Conservation (phyloP, 2,113 vertebrate genomes). For the Nesogale talazaci region DNA sequence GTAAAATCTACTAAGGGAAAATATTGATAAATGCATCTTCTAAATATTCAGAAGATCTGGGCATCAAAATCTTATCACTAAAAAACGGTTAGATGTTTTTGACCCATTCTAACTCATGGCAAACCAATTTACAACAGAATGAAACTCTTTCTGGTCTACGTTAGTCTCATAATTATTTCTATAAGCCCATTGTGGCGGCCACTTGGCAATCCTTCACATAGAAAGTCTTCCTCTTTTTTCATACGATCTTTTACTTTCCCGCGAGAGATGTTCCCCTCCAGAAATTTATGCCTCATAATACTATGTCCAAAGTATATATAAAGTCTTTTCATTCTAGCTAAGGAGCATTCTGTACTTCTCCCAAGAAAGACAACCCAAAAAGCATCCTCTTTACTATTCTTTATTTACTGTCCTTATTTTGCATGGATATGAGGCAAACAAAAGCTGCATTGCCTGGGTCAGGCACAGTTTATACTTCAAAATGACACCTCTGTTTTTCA, state of each 20-base stretch:
- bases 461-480: not conserved
- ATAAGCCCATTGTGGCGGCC: not conserved
- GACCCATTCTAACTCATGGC: not conserved
- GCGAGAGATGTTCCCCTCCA: not conserved
- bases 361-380: not conserved
- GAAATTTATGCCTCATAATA: not conserved
- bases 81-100: not conserved
- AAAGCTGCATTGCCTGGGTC: not conserved
- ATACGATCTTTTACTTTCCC: not conserved
- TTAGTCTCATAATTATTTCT: not conserved
- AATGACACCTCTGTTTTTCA: not conserved
- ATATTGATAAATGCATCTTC: not conserved
- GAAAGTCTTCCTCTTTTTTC: not conserved
- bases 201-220: not conserved
- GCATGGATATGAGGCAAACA: not conserved
- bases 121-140: too few species aligned
- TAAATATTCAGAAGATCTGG: not conserved
- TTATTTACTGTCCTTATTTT: not conserved
- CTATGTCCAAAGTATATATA: not conserved
- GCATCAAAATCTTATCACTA: not conserved
- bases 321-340: not conserved
- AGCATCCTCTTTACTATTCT: not conserved
- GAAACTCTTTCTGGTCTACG: not conserved
- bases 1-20: not conserved
- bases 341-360: not conserved